Evolutionary conservation across 2,888 invertebrate genomes (phyloP), one percentile per base, ranked within the genome.

Genomic region (Epinotia demarniana): DNA sequence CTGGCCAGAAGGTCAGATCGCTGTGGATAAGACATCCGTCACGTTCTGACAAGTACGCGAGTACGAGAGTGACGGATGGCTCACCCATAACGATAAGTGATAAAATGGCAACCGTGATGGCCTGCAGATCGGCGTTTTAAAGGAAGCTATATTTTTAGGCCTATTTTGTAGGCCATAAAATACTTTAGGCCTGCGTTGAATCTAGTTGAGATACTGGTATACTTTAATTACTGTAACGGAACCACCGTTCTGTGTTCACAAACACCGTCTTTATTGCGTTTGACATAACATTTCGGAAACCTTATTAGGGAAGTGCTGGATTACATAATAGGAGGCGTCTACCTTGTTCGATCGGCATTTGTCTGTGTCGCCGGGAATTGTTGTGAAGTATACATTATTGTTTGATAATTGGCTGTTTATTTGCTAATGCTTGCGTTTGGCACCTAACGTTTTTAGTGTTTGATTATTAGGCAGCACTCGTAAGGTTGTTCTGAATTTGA

Each of bases 241-340:
- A 13, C 49, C 16, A 49, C 49, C 49, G 4, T 5, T 5, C 53
- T 39, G 53, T 71, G 23, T 39, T 13, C 53, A 71, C 46, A 57
- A 57, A n/a, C 16, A 11, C 1, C 1, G 11, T 46, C 61, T 39
- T 61, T 53, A 49, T 66, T 27, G 64, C 19, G 18, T 72, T 49
- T 18, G 53, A 46, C 72, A 64, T 53, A 70, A 64, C 43, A 1
- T 23, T 57, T 46, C 16, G 11, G 53, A 49, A 70, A 70, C 39
- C 62, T 63, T 53, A 53, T 71, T 53, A 49, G 39, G 9, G 16
- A 68, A 33, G 3, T 16, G 57, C 8, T 19, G 18, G 6, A 23
- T 19, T 19, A 39, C 33, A 5, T 55, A 18, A 63, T 63, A 57
- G 1, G 19, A 43, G 3, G 33, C 18, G n/a, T 23, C 55, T n/a